phyloP scores from a whole-genome alignment of 1,140 invertebrate genomes.

The Leptinotarsa texana region DNA sequence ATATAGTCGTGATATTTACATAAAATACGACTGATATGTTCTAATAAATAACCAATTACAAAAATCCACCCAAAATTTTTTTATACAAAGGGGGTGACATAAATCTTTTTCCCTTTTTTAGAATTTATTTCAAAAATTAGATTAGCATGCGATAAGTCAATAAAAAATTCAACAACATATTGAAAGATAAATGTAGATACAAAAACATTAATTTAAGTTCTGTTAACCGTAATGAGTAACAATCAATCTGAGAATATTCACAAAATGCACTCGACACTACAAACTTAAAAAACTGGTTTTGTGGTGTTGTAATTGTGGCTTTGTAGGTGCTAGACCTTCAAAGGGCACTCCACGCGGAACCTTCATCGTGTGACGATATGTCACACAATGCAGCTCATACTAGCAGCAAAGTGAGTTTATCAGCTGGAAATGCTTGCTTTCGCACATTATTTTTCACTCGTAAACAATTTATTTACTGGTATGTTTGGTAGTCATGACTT shows the following conservation, averaged over 20 bases:
- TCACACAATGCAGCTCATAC: constrained; percentile 37
- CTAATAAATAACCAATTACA: no score
- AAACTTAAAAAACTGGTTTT: background rate
- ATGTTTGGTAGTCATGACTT: no score
- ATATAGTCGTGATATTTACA: no score
- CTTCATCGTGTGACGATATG: constrained; percentile 41
- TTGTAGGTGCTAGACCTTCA: constrained; percentile 69
- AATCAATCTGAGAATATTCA: constrained; percentile 2
- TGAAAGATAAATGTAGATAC: background rate
- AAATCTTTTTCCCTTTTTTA: no score
- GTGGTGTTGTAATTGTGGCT: constrained; percentile 50
- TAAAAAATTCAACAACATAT: background rate
- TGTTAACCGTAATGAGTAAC: background rate
- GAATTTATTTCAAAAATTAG: no score
- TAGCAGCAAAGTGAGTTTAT: constrained; percentile 47
- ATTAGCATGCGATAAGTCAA: background rate
- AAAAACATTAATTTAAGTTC: background rate
- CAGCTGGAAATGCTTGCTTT: constrained; percentile 16
- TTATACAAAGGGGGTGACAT: no score
- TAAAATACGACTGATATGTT: no score
- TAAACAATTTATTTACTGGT: no score
- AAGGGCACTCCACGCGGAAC: constrained; percentile 66
- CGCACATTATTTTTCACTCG: background rate
- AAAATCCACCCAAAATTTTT: no score
- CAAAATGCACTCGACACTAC: constrained; percentile 4